These are phyloP conservation scores for Artemia sp. DNA, from an alignment of 2,888 invertebrate genomes.

Conservation along the genomic window DNA sequence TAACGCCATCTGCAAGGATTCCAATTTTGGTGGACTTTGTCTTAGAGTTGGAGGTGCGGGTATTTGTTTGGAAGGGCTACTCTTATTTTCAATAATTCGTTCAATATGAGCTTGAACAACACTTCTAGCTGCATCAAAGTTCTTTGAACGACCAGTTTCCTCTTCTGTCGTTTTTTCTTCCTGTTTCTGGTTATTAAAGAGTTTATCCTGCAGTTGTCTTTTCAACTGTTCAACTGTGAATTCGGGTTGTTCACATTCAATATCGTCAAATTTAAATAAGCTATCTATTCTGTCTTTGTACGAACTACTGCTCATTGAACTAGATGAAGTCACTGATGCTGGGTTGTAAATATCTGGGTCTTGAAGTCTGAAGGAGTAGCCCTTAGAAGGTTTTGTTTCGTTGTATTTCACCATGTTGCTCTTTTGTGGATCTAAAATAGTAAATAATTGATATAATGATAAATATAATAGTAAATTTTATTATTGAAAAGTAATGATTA, in stretches of 20 bases:
- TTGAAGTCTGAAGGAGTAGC: constrained; percentile 20
- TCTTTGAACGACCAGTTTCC: constrained; percentile 17
- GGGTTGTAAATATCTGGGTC: constrained; percentile 17
- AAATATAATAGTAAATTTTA: too few species aligned
- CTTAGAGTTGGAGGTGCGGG: not conserved
- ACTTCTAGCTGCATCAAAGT: constrained; percentile 33
- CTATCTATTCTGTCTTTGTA: constrained; percentile 72
- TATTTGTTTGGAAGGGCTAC: not conserved
- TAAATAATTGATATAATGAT: too few species aligned
- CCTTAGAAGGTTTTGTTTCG: constrained; percentile 18
- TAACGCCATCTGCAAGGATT: not conserved
- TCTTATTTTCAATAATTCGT: constrained; percentile 38
- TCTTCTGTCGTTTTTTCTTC: not conserved
- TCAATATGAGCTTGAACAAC: constrained; percentile 71
- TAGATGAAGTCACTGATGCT: constrained; percentile 18
- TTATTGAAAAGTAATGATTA: too few species aligned
- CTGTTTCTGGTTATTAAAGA: not conserved
- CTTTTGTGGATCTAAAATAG: not conserved
- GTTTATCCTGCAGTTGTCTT: not conserved
- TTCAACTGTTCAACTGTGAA: constrained; percentile 9
- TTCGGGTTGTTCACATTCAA: not conserved
- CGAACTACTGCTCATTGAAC: constrained; percentile 32
- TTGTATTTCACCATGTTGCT: constrained; percentile 21
- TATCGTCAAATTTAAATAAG: constrained; percentile 40
- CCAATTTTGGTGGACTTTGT: not conserved